Evolutionary conservation across 2,888 invertebrate species (phyloP), one percentile per base, ranked within the genome.

Genomic region (Ramazzottius varieornatus): DNA sequence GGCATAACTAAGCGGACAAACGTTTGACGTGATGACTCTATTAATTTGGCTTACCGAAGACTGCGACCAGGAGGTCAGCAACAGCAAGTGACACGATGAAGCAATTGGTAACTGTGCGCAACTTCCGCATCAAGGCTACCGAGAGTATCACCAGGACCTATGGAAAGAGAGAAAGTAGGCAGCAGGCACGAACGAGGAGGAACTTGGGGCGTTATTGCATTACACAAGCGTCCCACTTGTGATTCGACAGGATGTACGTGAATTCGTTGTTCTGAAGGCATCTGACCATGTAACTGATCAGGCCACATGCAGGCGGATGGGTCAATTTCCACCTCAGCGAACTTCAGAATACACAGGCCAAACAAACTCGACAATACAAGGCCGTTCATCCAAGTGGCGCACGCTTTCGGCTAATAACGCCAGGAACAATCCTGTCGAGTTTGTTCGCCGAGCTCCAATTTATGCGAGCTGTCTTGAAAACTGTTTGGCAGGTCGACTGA

Each of bases 21-120:
- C n/a, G n/a, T n/a, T n/a, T n/a, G n/a, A n/a, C n/a, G n/a, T n/a
- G n/a, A n/a, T n/a, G n/a, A n/a, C n/a, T n/a, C n/a, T n/a, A n/a
- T n/a, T n/a, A n/a, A n/a, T n/a, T n/a, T n/a, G n/a, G 94, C 71
- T 96, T 81, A 64, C 96, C 93, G 32, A 90, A 86, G 2, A 93
- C 80, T 1, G 94, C 94, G n/a, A 96, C 90, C 73, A 92, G 80
- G 68, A 96, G 81, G 78, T 96, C 96, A 63, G 94, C 93, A 32
- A 91, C 88, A 0, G 94, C 94, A 73, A 96, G 81, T 64, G 92
- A 93, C 68, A 93, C 90, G 75, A 96, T 93, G 80, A 96, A 92
- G 73, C 90, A 83, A 77, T 96, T 94, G 68, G 93, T 94, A 71
- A 93, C 92, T 70, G 89, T 90, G 70, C 93, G 83, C 70, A 96